These are phyloP conservation scores for Ecliptopera silaceata DNA, from an alignment of 2,888 invertebrate genomes.

Conservation along the genomic window DNA sequence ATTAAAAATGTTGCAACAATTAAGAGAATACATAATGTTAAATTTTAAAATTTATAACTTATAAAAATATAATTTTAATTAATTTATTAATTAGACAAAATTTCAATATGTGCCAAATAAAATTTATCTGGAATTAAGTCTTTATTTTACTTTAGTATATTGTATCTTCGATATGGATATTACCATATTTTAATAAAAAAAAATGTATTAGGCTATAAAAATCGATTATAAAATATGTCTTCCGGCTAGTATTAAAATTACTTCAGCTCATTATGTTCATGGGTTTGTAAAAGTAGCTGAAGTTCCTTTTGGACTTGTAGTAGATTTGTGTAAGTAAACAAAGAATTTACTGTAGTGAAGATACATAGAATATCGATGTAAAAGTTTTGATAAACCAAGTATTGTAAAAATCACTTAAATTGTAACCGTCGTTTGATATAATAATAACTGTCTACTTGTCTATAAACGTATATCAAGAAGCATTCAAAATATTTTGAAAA, in stretches of 20 bases:
- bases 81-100: no score
- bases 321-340: conserved; percentile 62
- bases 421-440: background rate
- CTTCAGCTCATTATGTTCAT: conserved; percentile 68
- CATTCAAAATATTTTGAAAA: no score
- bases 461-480: no score
- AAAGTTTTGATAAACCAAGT: conserved; percentile 55
- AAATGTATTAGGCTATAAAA: conserved; percentile 52
- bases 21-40: no score
- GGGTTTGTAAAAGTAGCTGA: conserved; percentile 54
- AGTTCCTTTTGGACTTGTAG: conserved; percentile 72
- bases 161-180: background rate
- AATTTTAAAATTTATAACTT: no score
- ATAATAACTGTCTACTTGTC: background rate
- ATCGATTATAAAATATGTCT: conserved; percentile 74
- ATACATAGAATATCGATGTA: conserved; percentile 43
- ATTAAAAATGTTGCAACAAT: no score
- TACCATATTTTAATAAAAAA: conserved; percentile 33
- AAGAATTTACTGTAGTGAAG: conserved; percentile 75
- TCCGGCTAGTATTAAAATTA: conserved; percentile 74
- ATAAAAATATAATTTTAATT: no score
- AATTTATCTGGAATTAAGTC: no score
- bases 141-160: no score
- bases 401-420: conserved; percentile 36
- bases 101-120: no score